phyloP scores from a whole-genome alignment of 2,797 vertebrate species.

The Hydrolagus colliei region DNA sequence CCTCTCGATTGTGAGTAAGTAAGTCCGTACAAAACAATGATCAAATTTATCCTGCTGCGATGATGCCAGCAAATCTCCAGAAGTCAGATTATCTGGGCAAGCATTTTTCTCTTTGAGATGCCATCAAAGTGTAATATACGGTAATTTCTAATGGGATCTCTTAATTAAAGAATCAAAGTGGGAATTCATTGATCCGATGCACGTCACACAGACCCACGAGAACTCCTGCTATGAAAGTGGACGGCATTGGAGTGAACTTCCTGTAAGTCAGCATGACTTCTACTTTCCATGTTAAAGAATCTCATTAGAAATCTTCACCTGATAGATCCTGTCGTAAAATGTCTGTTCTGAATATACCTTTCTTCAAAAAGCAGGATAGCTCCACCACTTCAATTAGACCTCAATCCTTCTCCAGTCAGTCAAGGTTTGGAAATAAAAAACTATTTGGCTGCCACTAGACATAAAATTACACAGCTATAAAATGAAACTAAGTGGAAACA shows the following conservation, averaged over 20 bases:
- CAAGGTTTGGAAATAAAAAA: not conserved
- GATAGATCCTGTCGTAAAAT: not conserved
- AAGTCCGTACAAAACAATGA: not conserved
- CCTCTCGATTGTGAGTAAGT: too few relatives aligned
- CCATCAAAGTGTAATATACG: too few relatives aligned
- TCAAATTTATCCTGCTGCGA: not conserved
- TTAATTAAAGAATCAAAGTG: too few relatives aligned
- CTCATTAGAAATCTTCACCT: too few relatives aligned
- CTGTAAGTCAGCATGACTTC: too few relatives aligned
- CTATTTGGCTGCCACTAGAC: not conserved
- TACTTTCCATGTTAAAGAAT: too few relatives aligned
- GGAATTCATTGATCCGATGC: too few relatives aligned
- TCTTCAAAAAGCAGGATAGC: not conserved
- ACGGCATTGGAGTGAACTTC: too few relatives aligned
- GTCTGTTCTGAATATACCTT: not conserved
- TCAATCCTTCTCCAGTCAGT: slow-evolving; percentile 1
- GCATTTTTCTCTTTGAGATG: not conserved
- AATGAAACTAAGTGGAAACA: too few relatives aligned
- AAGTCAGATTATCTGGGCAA: not conserved
- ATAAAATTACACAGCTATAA: not conserved
- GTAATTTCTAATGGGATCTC: too few relatives aligned
- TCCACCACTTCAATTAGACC: not conserved
- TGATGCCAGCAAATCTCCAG: not conserved
- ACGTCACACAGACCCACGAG: too few relatives aligned
- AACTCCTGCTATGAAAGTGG: too few relatives aligned